Evolutionary conservation across 2,113 vertebrate species (phyloP).

Genomic region (Chaetops frenatus): DNA sequence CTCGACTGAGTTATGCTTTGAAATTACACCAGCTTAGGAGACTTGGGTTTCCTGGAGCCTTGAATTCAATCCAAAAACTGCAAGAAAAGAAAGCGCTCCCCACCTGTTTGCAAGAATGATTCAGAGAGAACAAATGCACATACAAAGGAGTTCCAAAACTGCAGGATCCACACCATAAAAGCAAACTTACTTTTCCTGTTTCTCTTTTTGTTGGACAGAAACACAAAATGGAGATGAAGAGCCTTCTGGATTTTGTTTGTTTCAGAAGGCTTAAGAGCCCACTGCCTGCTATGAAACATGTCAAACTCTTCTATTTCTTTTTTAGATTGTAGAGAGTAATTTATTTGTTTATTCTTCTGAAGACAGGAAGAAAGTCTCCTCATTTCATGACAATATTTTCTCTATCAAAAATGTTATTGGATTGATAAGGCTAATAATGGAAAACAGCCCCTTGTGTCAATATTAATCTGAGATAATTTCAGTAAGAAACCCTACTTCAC

Average conservation of each 20-base stretch:
- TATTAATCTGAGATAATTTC: slow-evolving; percentile 10
- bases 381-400: neutral
- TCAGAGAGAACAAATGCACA: slow-evolving; percentile 63
- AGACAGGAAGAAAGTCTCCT: neutral
- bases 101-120: slow-evolving; percentile 69
- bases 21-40: neutral
- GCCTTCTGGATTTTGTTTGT: neutral
- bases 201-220: neutral
- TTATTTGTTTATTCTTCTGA: neutral
- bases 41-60: neutral
- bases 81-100: slow-evolving; percentile 39
- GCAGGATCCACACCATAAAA: slow-evolving; percentile 63
- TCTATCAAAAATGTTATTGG: neutral
- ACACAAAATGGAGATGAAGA: neutral
- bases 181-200: slow-evolving; percentile 43
- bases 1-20: neutral
- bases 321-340: neutral
- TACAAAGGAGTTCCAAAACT: slow-evolving; percentile 58
- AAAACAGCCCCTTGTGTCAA: slow-evolving; percentile 51
- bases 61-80: slow-evolving; percentile 38
- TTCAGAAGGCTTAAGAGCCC: neutral
- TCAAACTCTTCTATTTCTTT: neutral
- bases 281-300: neutral
- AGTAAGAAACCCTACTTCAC: neutral
- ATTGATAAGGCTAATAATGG: neutral